Base-by-base conservation (phyloP, 2,113 vertebrate species). In the Camarhynchus parvulus region DNA sequence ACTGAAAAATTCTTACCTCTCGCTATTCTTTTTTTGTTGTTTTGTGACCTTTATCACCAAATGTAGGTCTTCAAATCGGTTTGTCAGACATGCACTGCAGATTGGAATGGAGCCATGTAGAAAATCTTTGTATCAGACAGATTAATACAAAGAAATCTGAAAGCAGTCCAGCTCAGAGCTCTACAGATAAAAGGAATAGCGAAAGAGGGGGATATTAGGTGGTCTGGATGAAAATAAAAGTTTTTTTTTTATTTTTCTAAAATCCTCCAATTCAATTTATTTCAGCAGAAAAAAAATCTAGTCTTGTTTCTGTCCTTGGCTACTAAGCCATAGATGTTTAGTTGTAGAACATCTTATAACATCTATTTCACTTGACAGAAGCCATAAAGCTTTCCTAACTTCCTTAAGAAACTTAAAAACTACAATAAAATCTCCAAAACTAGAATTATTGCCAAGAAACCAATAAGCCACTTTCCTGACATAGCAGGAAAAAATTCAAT, bases 21-120 rank as follows among this genome's bases (percentile, higher is more conserved):
- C 37, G 39, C 47, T 85, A 44, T 53, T 94, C 46, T 62, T 94
- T 55, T 87, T 35, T 70, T 50, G 25, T 27, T 86, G 10, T 17
- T 63, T 44, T 74, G 11, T 73, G 46, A 68, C 37, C 35, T 93
- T 76, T 64, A 77, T 64, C 42, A 89, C 53, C 83, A 87, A 96
- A 96, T 61, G 52, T 22, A 31, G 93, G 81, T 84, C 78, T 90
- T 24, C 67, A 81, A 96, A 86, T 27, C 72, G 90, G 56, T 88
- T 49, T 87, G 25, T 90, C 72, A 90, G 61, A 67, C 15, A 41
- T 3, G 1, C 13, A 39, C 30, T 73, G 41, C 23, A 92, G 41
- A 76, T 11, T 90, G 79, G 84, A 96, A 95, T 55, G 44, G 49
- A 74, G 25, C 56, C 23, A 68, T 18, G 24, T 22, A 55, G 73